Base-by-base conservation (phyloP, 2,113 vertebrate species). In the Sisor rabdophorus region DNA sequence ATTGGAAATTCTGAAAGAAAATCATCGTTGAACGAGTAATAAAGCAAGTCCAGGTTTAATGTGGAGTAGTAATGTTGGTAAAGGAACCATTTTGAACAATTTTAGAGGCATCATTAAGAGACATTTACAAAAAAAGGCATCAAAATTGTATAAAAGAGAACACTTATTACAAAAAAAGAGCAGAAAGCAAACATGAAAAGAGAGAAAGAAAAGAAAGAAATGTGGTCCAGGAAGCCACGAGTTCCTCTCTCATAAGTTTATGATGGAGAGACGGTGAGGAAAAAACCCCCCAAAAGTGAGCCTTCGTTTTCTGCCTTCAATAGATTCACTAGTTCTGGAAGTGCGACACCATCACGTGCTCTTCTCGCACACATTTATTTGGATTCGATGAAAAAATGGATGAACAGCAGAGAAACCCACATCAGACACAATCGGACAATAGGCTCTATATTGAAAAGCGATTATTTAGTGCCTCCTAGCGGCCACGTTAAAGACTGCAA, bases 381-480 rank as follows among this genome's bases (percentile, higher is more conserved):
- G 44, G 22, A 19, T 17, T 17, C 16, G 10, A 48, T n/a, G n/a
- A n/a, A n/a, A n/a, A n/a, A n/a, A n/a, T n/a, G n/a, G n/a, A 67
- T 26, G 10, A 50, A 50, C 48, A 10, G 65, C 26, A 69, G 19
- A 28, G 15, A 13, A 17, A 65, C 17, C 22, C 64, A 68, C 26
- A 10, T 13, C 44, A 68, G 64, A 36, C 64, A 68, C 15, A 30
- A 69, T 16, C 52, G 47, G 19, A 52, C 65, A 69, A 48, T 69
- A 52, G 10, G 16, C 15, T 32, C 28, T 64, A 44, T 11, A 67
- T 1, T 48, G 15, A 15, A 67, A 24, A 67, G n/a, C 47, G 64
- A 24, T 68, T 11, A 17, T 69, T 69, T 16, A 50, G 47, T 52
- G 65, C 65, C 65, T 28, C 65, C 47, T 69, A 30, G 24, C 47